Evolutionary conservation across 2,113 vertebrate species (phyloP).

Genomic region (Megaleporinus macrocephalus): DNA sequence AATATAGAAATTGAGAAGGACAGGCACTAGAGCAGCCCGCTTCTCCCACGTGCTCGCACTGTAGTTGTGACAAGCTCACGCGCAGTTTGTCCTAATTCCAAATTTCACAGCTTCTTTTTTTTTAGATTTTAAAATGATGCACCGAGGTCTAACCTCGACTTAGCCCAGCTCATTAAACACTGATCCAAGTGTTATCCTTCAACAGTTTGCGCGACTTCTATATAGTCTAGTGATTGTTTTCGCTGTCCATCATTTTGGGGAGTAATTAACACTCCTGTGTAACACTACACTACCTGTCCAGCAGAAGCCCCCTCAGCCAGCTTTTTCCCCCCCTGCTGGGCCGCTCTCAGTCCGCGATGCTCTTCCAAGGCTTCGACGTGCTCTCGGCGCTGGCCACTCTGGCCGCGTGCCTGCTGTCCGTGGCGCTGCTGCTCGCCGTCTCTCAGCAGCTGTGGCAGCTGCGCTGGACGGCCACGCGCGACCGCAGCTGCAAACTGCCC

Average conservation of each 20-base stretch:
- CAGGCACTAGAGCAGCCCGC: slow-evolving; percentile 20
- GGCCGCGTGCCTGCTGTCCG: slow-evolving; percentile 91
- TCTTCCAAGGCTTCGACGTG: slow-evolving; percentile 92
- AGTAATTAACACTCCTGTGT: neutral
- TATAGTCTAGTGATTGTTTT: neutral
- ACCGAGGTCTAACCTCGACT: slow-evolving; percentile 46
- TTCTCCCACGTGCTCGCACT: slow-evolving; percentile 65
- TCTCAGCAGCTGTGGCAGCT: slow-evolving; percentile 98
- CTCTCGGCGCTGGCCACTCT: slow-evolving; percentile 94
- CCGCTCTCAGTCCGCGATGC: slow-evolving; percentile 75
- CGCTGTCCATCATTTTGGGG: neutral
- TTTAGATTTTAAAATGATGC: slow-evolving; percentile 61
- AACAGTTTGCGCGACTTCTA: neutral
- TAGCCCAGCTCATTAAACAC: slow-evolving; percentile 58
- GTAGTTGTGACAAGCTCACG: slow-evolving; percentile 55
- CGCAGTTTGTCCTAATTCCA: slow-evolving; percentile 42
- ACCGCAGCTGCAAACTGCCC: slow-evolving; percentile 94
- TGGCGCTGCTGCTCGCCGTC: slow-evolving; percentile 91
- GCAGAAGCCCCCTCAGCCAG: slow-evolving; percentile 1
- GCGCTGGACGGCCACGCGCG: slow-evolving; percentile 93
- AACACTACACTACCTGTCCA: neutral
- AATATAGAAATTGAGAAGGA: neutral
- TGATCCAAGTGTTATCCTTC: neutral
- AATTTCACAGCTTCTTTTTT: slow-evolving; percentile 26
- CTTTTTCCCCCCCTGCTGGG: neutral